phyloP scores from a whole-genome alignment of 1,140 invertebrate genomes.

The Diploscapter pachys region DNA sequence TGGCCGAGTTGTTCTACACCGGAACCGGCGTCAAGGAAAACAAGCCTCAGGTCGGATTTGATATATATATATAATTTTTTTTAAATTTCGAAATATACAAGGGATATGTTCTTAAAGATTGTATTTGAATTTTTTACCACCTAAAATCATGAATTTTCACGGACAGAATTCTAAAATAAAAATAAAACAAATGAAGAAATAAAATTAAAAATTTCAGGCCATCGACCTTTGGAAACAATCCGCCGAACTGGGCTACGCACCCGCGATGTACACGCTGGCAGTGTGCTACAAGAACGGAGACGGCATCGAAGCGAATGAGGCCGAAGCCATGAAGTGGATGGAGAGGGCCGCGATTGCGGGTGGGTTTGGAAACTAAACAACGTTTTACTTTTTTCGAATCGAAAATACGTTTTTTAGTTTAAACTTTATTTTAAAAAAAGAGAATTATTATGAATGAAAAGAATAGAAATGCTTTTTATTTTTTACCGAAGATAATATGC shows the following conservation, averaged over 20 bases:
- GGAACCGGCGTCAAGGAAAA: constrained; percentile 7
- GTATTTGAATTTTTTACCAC: background rate
- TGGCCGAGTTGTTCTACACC: constrained; percentile 10
- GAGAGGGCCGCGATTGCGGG: constrained; percentile 5
- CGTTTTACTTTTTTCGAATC: background rate
- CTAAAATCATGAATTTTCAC: background rate
- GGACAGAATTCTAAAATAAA: too few relatives aligned
- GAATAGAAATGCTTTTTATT: background rate
- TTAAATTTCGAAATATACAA: too few relatives aligned
- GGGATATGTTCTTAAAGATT: background rate
- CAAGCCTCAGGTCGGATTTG: constrained; percentile 1
- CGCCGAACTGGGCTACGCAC: background rate
- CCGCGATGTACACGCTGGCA: constrained; percentile 8
- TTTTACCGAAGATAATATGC: background rate
- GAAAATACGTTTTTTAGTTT: background rate
- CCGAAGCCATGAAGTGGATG: constrained; percentile 12
- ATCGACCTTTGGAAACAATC: background rate
- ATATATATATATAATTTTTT: background rate
- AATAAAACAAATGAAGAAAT: background rate
- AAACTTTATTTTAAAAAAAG: background rate
- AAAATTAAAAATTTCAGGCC: background rate
- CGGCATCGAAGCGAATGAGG: background rate
- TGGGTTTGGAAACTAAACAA: background rate
- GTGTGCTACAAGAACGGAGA: constrained; percentile 8
- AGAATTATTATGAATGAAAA: background rate